A percentile compares a stretch with the other conserved stretches of the same genome.
Conservation (phyloP, 2,113 vertebrate genomes). For the Alligator mississippiensis region DNA sequence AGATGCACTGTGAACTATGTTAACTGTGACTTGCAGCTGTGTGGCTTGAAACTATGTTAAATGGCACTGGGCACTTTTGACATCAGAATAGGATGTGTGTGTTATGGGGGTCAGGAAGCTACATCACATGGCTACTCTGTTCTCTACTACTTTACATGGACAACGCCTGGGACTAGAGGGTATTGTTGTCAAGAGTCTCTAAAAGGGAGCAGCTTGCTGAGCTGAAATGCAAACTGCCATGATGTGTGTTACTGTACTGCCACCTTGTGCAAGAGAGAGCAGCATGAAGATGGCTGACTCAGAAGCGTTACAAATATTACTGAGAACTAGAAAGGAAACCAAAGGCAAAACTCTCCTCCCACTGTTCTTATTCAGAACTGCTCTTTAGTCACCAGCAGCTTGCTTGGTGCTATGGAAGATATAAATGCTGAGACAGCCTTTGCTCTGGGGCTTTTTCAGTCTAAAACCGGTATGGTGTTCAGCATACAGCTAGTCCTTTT, state of each 20-base stretch:
- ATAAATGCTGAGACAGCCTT: not conserved
- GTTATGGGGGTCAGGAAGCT: not conserved
- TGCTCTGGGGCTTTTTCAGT: not conserved
- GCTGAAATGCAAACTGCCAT: accelerated
- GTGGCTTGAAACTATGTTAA: not conserved
- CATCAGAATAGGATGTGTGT: accelerated
- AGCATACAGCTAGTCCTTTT: not conserved
- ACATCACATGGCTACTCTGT: accelerated
- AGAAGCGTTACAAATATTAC: accelerated
- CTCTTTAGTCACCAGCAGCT: not conserved
- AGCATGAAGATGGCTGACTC: accelerated
- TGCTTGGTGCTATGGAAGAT: not conserved
- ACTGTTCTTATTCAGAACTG: not conserved
- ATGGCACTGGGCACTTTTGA: not conserved
- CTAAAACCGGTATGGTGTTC: not conserved
- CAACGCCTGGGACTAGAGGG: accelerated
- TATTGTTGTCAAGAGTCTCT: accelerated
- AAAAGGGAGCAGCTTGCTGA: accelerated
- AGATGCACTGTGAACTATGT: not conserved
- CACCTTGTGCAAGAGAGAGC: slow-evolving; percentile 51
- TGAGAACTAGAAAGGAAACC: accelerated
- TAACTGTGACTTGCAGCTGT: not conserved
- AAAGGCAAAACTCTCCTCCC: not conserved
- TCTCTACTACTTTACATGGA: not conserved
- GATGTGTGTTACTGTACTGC: slow-evolving; percentile 20